These are phyloP conservation scores for Yponomeuta sedellus DNA, from an alignment of 2,888 invertebrate genomes.

Conservation along the genomic window DNA sequence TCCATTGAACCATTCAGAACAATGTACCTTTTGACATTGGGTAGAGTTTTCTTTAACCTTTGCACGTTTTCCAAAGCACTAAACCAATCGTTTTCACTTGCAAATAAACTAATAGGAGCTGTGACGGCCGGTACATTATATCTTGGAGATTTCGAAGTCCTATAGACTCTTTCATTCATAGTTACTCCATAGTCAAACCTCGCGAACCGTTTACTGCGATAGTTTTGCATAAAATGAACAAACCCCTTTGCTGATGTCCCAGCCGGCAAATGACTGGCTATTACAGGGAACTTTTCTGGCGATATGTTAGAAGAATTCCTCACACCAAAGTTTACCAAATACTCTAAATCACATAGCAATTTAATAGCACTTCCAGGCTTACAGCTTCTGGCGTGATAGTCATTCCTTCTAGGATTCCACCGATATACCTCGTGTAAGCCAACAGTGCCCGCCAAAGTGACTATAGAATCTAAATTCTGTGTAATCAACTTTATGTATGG, in stretches of 20 bases:
- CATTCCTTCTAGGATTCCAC: constrained; percentile 34
- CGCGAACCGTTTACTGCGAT: constrained; percentile 47
- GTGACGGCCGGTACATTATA: constrained; percentile 46
- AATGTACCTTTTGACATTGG: constrained; percentile 38
- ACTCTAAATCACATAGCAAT: constrained; percentile 49
- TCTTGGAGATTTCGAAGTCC: constrained; percentile 39
- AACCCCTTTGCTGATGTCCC: constrained; percentile 53
- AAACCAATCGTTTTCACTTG: constrained; percentile 57
- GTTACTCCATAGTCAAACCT: constrained; percentile 47
- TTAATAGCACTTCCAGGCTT: constrained; percentile 33
- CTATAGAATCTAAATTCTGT: constrained; percentile 33
- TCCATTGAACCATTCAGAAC: constrained; percentile 43
- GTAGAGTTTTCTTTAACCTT: constrained; percentile 36
- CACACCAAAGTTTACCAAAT: constrained; percentile 46
- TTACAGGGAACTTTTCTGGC: constrained; percentile 40
- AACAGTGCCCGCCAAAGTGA: constrained; percentile 32
- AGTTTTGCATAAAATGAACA: constrained; percentile 55
- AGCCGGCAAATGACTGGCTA: constrained; percentile 56
- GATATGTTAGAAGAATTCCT: constrained; percentile 42
- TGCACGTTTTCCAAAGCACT: constrained; percentile 44
- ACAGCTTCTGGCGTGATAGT: constrained; percentile 46
- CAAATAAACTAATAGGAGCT: constrained; percentile 45
- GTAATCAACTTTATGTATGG: constrained; percentile 45
- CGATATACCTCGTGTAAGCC: constrained; percentile 51
- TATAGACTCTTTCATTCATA: constrained; percentile 40